These are phyloP conservation scores for Xiphophorus birchmanni DNA, from an alignment of 2,797 vertebrate genomes.

Conservation along the genomic window DNA sequence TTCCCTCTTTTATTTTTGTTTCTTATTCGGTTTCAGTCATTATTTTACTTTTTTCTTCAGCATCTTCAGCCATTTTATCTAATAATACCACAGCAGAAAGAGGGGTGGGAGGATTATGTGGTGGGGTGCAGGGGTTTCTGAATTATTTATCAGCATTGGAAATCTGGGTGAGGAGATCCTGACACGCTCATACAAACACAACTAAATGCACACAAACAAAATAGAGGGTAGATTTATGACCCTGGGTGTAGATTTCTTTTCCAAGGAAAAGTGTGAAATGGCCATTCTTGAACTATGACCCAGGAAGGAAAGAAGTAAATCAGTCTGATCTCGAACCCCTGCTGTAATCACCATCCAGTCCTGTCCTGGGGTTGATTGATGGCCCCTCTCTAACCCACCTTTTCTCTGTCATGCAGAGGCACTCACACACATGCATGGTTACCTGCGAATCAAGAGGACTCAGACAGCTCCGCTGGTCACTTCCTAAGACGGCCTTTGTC, in stretches of 20 bases:
- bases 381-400: constrained; percentile 45
- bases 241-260: constrained; percentile 39
- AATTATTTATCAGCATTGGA: constrained; percentile 69
- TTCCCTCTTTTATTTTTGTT: background rate
- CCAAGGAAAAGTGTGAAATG: constrained; percentile 56
- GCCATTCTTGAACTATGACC: constrained; percentile 72
- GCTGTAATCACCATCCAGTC: constrained; percentile 62
- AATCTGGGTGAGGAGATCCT: constrained; percentile 56
- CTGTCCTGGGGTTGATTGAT: constrained; percentile 67
- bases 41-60: constrained; percentile 40
- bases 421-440: constrained; percentile 18
- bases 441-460: constrained; percentile 39
- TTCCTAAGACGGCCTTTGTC: constrained; percentile 38
- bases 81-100: constrained; percentile 67
- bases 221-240: constrained; percentile 37
- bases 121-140: constrained; percentile 17
- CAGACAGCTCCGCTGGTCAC: constrained; percentile 25
- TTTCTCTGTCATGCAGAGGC: constrained; percentile 30
- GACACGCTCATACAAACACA: constrained; percentile 21
- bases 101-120: background rate
- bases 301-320: constrained; percentile 62
- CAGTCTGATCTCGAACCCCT: constrained; percentile 58
- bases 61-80: constrained; percentile 72
- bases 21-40: constrained; percentile 28
- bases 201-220: constrained; percentile 22